These are phyloP conservation scores for Gavialis gangeticus DNA, from an alignment of 2,113 vertebrate species.

Conservation along the genomic window DNA sequence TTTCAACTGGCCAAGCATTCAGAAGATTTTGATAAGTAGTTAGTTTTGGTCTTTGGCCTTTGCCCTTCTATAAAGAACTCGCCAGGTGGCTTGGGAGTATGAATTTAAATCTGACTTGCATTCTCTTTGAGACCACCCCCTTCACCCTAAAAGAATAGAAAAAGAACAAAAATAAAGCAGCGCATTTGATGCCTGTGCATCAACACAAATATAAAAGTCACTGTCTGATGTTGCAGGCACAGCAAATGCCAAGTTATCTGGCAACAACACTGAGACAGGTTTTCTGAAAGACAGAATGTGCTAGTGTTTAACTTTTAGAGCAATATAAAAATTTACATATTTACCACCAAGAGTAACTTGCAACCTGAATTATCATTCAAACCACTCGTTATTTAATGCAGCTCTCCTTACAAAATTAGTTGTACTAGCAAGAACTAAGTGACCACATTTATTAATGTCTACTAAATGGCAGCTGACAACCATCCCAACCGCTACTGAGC, in stretches of 20 bases:
- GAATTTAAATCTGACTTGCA: conserved; percentile 38
- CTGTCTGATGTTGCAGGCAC: not conserved
- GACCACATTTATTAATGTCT: not conserved
- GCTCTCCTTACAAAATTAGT: not conserved
- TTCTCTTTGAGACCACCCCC: conserved; percentile 38
- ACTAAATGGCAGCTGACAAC: no score
- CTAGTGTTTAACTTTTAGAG: not conserved
- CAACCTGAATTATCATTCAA: not conserved
- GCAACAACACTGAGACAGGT: not conserved
- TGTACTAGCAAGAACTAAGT: not conserved
- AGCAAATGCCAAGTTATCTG: not conserved
- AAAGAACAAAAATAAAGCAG: not conserved
- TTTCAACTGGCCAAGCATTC: conserved; percentile 31
- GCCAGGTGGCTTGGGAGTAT: conserved; percentile 34
- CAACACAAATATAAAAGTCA: conserved; percentile 1
- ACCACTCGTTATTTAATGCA: not conserved
- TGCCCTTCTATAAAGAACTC: not conserved
- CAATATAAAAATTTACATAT: not conserved
- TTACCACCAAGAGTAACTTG: no score
- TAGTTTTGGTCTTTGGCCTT: conserved; percentile 9
- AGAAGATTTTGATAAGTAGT: conserved; percentile 44
- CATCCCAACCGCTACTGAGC: no score
- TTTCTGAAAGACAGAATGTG: not conserved
- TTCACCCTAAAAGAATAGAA: not conserved
- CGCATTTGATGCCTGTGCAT: not conserved